These are phyloP conservation scores for Macropus fuliginosus DNA, from an alignment of 2,797 vertebrate genomes.

Conservation along the genomic window DNA sequence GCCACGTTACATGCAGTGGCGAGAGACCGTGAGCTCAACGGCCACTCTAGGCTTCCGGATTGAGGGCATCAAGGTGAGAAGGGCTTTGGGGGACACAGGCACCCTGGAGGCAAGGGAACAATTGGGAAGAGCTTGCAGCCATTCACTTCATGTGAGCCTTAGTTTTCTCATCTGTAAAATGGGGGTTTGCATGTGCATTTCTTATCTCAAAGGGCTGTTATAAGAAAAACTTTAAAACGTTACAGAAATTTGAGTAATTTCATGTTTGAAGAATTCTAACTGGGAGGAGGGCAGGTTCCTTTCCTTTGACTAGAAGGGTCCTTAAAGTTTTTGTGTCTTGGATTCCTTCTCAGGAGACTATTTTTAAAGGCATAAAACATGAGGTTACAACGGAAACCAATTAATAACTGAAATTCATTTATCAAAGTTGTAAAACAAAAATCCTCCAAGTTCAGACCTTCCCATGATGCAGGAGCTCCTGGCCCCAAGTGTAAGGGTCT, in stretches of 20 bases:
- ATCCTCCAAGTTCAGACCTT: not conserved
- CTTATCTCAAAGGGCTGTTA: not conserved
- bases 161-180: not conserved
- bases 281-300: rapidly evolving
- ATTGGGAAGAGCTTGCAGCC: not conserved
- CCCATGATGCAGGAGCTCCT: not conserved
- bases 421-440: not conserved
- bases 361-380: not conserved
- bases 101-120: not conserved
- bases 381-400: not conserved
- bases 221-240: not conserved
- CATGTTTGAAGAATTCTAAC: not conserved
- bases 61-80: slow-evolving; percentile 91
- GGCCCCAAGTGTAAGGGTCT: not conserved
- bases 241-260: not conserved
- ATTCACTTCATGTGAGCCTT: not conserved
- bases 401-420: not conserved
- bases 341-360: not conserved
- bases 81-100: rapidly evolving
- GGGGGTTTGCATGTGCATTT: not conserved
- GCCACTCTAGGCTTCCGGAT: slow-evolving; percentile 91
- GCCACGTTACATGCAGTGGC: slow-evolving; percentile 93
- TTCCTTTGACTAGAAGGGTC: not conserved
- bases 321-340: not conserved
- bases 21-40: slow-evolving; percentile 89